phyloP scores from a whole-genome alignment of 2,888 invertebrate genomes.

The Stenodema calcarata region DNA sequence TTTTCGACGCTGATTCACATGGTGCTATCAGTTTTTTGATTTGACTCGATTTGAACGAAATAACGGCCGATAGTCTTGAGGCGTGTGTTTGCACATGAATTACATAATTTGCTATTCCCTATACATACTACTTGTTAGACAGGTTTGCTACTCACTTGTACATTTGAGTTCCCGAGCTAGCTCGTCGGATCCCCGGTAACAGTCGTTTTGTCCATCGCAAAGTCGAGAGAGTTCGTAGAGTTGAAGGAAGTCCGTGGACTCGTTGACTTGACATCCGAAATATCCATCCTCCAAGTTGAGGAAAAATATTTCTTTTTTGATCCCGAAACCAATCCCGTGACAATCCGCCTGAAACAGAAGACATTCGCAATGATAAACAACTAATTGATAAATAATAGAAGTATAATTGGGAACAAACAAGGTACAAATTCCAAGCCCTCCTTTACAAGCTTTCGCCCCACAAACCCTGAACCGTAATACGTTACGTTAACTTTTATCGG shows the following conservation, averaged over 20 bases:
- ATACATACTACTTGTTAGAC: background rate
- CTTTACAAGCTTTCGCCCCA: background rate
- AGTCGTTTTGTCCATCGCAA: slow-evolving; percentile 89
- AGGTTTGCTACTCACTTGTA: slow-evolving; percentile 74
- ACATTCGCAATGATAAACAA: background rate
- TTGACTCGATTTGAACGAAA: too few species aligned
- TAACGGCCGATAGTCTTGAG: too few species aligned
- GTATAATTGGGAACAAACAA: background rate
- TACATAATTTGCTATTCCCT: too few species aligned
- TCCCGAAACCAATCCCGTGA: slow-evolving; percentile 72
- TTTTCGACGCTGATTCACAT: too few species aligned
- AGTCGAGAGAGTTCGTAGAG: slow-evolving; percentile 92
- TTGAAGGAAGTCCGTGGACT: slow-evolving; percentile 93
- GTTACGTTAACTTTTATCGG: background rate
- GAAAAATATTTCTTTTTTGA: slow-evolving; percentile 93
- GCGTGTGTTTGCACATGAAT: too few species aligned
- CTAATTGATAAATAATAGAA: too few species aligned
- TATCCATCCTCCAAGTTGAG: slow-evolving; percentile 96
- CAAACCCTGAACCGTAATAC: background rate
- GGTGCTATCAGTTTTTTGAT: too few species aligned
- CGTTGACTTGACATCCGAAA: slow-evolving; percentile 97
- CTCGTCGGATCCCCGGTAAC: slow-evolving; percentile 92
- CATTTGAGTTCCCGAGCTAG: slow-evolving; percentile 88
- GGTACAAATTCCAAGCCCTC: background rate
- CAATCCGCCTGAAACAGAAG: slow-evolving; percentile 52